phyloP scores from a whole-genome alignment of 2,888 invertebrate genomes.

The Antheraea assamensis region DNA sequence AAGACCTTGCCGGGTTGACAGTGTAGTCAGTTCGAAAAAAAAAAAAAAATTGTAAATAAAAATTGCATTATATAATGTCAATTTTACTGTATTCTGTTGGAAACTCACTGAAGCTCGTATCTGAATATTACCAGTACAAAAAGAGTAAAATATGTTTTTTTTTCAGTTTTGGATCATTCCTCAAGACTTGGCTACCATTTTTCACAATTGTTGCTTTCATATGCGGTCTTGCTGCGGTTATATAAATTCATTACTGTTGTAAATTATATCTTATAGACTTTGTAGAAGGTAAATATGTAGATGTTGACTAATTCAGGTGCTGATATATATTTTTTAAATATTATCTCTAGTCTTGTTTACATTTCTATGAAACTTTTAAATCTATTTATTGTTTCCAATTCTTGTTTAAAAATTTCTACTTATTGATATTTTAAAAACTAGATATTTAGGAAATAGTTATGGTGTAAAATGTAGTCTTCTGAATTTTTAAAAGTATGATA shows the following conservation, averaged over 20 bases:
- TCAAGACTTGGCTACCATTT: constrained; percentile 95
- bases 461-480: background rate
- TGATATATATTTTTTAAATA: constrained; percentile 20
- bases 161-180: constrained; percentile 84
- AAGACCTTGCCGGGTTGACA: too few relatives aligned
- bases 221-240: constrained; percentile 56
- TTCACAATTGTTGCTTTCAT: constrained; percentile 73
- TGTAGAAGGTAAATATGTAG: background rate
- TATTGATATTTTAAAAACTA: background rate
- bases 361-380: background rate
- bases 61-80: background rate
- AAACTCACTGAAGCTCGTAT: background rate
- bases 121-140: background rate
- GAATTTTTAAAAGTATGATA: background rate
- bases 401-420: background rate
- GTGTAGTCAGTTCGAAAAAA: too few relatives aligned
- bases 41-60: too few relatives aligned
- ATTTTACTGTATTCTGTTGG: background rate
- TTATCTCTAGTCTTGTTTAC: constrained; percentile 2
- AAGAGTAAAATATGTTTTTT: constrained; percentile 19
- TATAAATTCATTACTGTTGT: constrained; percentile 40
- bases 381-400: background rate
- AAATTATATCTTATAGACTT: constrained; percentile 6
- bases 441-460: background rate
- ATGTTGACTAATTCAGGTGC: constrained; percentile 28